phyloP scores from a whole-genome alignment of 2,888 invertebrate genomes.

The Plebejus argus region DNA sequence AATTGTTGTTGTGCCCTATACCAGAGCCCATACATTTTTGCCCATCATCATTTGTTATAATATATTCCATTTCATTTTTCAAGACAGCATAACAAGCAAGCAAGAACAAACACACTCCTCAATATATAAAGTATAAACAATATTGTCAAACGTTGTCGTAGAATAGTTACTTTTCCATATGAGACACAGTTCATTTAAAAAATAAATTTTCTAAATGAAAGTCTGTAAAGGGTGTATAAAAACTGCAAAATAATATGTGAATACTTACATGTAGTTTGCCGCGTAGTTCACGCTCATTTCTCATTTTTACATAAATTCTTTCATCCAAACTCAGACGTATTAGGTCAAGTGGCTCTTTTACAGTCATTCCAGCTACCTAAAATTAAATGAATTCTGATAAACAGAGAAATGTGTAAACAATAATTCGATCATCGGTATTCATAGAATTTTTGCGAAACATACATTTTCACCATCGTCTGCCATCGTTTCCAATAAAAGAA shows the following conservation, averaged over 20 bases:
- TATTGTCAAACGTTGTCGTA: no score
- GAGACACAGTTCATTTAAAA: no score
- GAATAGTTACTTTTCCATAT: no score
- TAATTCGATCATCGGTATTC: slow-evolving; percentile 17
- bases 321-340: slow-evolving; percentile 98
- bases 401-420: neutral
- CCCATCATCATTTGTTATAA: no score
- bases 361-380: slow-evolving; percentile 92
- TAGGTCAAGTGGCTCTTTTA: slow-evolving; percentile 98
- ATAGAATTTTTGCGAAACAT: slow-evolving; percentile 38
- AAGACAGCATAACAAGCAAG: no score
- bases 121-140: no score
- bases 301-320: slow-evolving; percentile 99
- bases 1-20: no score
- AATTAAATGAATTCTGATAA: slow-evolving; percentile 52
- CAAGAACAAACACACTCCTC: no score
- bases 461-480: slow-evolving; percentile 75
- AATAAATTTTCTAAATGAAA: neutral
- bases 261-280: slow-evolving; percentile 94
- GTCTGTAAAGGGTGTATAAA: neutral
- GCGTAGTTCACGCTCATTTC: slow-evolving; percentile 97
- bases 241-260: neutral
- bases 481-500: slow-evolving; percentile 47
- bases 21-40: no score
- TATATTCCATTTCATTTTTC: no score